phyloP scores from a whole-genome alignment of 2,797 vertebrate genomes.

The Typhlichthys eigenmanni region DNA sequence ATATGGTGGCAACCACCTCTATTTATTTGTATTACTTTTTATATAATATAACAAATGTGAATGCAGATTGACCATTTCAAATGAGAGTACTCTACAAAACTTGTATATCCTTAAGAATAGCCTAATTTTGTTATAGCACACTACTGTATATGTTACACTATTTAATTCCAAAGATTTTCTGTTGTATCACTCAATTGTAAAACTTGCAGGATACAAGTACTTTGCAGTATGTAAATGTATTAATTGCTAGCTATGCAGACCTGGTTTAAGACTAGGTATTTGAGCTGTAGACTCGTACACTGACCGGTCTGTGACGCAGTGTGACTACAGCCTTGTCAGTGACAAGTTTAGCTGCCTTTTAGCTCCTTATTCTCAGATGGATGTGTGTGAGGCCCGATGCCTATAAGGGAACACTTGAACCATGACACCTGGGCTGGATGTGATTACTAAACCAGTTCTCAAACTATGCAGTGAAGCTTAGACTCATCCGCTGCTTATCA shows the following conservation, averaged over 20 bases:
- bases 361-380: not conserved
- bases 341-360: not conserved
- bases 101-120: too few species aligned
- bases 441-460: not conserved
- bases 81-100: not conserved
- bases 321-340: conserved; percentile 31
- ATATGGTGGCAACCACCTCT: conserved; percentile 30
- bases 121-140: too few species aligned
- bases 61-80: not conserved
- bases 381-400: not conserved
- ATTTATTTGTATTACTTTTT: conserved; percentile 20
- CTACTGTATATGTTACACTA: too few species aligned
- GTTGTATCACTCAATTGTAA: not conserved
- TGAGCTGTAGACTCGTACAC: conserved; percentile 12
- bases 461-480: not conserved
- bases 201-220: conserved; percentile 8
- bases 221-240: conserved; percentile 14
- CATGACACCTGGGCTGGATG: not conserved
- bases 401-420: not conserved
- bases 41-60: conserved; percentile 5
- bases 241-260: conserved; percentile 43
- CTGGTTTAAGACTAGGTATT: conserved; percentile 18
- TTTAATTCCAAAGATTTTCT: too few species aligned
- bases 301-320: conserved; percentile 42
- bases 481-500: not conserved